Evolutionary conservation across 2,113 vertebrate species (phyloP).

Genomic region (Pelmatolapia mariae): DNA sequence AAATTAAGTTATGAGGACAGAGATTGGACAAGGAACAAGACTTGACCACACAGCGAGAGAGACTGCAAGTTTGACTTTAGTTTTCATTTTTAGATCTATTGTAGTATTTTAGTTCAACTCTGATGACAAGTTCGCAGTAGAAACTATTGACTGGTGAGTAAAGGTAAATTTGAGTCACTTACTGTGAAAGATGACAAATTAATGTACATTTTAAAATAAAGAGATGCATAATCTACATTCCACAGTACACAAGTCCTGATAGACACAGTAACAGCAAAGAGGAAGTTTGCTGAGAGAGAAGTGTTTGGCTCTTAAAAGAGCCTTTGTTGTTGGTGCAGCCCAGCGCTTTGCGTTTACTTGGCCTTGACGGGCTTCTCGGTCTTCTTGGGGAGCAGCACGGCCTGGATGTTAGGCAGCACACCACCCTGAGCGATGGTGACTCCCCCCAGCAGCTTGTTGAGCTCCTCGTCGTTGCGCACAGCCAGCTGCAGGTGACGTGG

Average conservation of each 20-base stretch:
- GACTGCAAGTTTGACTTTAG: fast-evolving
- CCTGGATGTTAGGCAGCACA: not conserved
- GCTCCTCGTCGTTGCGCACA: no score
- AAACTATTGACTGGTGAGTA: fast-evolving
- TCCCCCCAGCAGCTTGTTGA: no score
- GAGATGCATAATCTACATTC: fast-evolving
- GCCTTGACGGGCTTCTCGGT: not conserved
- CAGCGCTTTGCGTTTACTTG: fast-evolving
- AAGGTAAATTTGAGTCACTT: fast-evolving
- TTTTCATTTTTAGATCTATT: no score
- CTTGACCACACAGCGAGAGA: not conserved
- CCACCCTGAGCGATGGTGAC: no score
- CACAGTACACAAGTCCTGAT: fast-evolving
- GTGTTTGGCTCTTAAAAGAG: not conserved
- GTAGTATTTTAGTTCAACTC: fast-evolving
- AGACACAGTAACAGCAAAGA: fast-evolving
- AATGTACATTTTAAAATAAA: fast-evolving
- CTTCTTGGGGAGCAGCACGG: not conserved
- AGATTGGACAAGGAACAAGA: fast-evolving
- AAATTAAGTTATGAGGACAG: not conserved
- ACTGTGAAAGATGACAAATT: not conserved
- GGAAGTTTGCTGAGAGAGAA: fast-evolving
- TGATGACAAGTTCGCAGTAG: not conserved
- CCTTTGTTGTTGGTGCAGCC: fast-evolving
- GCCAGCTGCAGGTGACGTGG: no score